Conservation (phyloP, 1,140 invertebrate genomes). For the Drosophila mauritiana region DNA sequence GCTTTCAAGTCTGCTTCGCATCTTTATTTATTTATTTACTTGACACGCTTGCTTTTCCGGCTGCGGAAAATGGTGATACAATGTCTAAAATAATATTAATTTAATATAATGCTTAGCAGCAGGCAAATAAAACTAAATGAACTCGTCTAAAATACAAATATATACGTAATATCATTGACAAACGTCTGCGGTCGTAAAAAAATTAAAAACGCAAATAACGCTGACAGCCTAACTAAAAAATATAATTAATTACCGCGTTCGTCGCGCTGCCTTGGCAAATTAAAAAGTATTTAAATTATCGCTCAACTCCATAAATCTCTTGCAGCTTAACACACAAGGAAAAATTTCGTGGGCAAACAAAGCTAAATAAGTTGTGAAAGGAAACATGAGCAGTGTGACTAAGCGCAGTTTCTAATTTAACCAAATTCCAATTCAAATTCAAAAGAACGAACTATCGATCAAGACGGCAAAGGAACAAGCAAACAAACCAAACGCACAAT, state of each 20-base stretch:
- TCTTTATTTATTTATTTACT: slow-evolving; percentile 81
- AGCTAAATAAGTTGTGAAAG: slow-evolving; percentile 18
- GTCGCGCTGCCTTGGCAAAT: slow-evolving; percentile 23
- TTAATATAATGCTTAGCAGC: background rate
- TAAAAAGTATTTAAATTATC: slow-evolving; percentile 36
- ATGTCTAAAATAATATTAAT: background rate
- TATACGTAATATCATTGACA: slow-evolving; percentile 23
- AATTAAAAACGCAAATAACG: slow-evolving; percentile 40
- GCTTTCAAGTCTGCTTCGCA: slow-evolving; percentile 73
- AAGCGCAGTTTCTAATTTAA: slow-evolving; percentile 37
- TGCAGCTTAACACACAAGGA: slow-evolving; percentile 51
- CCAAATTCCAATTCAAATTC: slow-evolving; percentile 32
- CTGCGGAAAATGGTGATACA: background rate
- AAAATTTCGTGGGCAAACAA: slow-evolving; percentile 22
- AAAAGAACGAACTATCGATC: slow-evolving; percentile 43
- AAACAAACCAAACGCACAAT: slow-evolving; percentile 61
- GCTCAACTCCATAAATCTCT: slow-evolving; percentile 38
- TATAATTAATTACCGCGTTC: slow-evolving; percentile 41
- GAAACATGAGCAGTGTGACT: slow-evolving; percentile 53
- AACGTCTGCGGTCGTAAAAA: slow-evolving; percentile 28
- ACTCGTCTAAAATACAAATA: slow-evolving; percentile 17
- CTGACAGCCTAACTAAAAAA: slow-evolving; percentile 37
- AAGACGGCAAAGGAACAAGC: slow-evolving; percentile 44
- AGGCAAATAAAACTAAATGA: slow-evolving; percentile 1
- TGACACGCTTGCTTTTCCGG: slow-evolving; percentile 37